A percentile compares a stretch with the other conserved stretches of the same genome.
Evolutionary conservation across 2,888 invertebrate species (phyloP).

Genomic region (Helobdella robusta): DNA sequence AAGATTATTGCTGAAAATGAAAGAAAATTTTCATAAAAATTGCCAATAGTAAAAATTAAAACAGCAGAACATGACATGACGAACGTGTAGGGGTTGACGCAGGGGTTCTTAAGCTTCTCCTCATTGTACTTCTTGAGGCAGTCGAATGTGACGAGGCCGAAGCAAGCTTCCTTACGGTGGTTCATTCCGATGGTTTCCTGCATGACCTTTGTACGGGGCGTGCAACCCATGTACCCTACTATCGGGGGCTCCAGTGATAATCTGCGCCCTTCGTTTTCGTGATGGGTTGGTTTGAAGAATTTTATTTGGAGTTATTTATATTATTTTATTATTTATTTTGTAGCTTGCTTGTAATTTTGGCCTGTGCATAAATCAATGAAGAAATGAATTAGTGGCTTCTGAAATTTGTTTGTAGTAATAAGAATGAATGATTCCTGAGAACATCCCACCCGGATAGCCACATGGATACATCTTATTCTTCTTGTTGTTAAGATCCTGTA

Average conservation of each 20-base stretch:
- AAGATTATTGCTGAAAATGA: too few relatives aligned
- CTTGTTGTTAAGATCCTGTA: neutral
- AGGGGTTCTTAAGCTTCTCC: neutral
- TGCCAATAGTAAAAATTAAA: too few relatives aligned
- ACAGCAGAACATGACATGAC: neutral
- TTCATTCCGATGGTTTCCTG: conserved; percentile 17
- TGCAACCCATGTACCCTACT: conserved; percentile 48
- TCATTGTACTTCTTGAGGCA: conserved; percentile 15
- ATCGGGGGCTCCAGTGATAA: conserved; percentile 46
- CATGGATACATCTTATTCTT: neutral
- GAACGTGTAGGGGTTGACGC: conserved; percentile 4
- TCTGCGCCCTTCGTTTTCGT: conserved; percentile 40
- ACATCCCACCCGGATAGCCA: conserved; percentile 10
- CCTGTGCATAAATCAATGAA: too few relatives aligned
- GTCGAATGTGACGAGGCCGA: conserved; percentile 15
- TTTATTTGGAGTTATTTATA: neutral
- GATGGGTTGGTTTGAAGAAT: too few relatives aligned
- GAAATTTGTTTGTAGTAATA: too few relatives aligned
- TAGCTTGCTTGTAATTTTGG: too few relatives aligned
- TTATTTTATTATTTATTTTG: too few relatives aligned
- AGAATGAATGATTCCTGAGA: too few relatives aligned
- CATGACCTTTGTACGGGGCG: conserved; percentile 41
- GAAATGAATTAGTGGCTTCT: too few relatives aligned
- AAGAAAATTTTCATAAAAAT: too few relatives aligned
- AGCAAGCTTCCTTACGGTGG: conserved; percentile 5